Base-by-base conservation (phyloP, 2,797 vertebrate species). In the Lerista edwardsae region DNA sequence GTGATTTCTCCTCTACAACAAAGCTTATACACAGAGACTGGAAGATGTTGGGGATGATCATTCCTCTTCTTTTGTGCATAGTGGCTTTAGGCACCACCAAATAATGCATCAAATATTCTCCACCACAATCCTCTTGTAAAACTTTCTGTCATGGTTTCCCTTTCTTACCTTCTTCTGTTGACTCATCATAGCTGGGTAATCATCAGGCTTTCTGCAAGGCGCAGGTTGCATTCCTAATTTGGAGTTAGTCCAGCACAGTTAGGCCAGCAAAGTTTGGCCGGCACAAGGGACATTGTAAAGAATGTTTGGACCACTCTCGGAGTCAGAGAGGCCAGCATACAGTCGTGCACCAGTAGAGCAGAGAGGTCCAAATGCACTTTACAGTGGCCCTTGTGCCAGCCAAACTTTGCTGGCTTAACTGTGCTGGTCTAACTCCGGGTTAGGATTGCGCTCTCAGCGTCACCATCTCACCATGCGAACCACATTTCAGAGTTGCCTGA, bases 401-500 rank as follows among this genome's bases (percentile, higher is more conserved):
- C n/a, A n/a, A n/a, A n/a, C n/a, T n/a, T n/a, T n/a, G n/a, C n/a
- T n/a, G n/a, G n/a, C n/a, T n/a, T n/a, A n/a, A n/a, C n/a, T n/a
- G n/a, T n/a, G n/a, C n/a, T n/a, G n/a, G n/a, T n/a, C n/a, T n/a
- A n/a, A n/a, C n/a, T n/a, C n/a, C n/a, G n/a, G n/a, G n/a, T n/a
- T n/a, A n/a, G n/a, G n/a, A n/a, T n/a, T n/a, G n/a, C n/a, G n/a
- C n/a, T 44, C 6, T 55, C 74, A 31, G 62, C 69, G 34, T 47
- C 6, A 36, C 17, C 8, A 29, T 59, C 10, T 75, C 71, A 75
- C 14, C 27, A 21, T 19, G 15, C 59, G 55, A n/a, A 5, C 25
- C 29, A 31, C 74, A 62, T 72, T 87, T 80, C 34, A 80, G 75
- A 19, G 75, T 39, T 59, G 23, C 57, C 57, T 55, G 59, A 57